Evolutionary conservation across 2,888 invertebrate species (phyloP), one percentile per base, ranked within the genome.

Genomic region (Druceiella hillmani): DNA sequence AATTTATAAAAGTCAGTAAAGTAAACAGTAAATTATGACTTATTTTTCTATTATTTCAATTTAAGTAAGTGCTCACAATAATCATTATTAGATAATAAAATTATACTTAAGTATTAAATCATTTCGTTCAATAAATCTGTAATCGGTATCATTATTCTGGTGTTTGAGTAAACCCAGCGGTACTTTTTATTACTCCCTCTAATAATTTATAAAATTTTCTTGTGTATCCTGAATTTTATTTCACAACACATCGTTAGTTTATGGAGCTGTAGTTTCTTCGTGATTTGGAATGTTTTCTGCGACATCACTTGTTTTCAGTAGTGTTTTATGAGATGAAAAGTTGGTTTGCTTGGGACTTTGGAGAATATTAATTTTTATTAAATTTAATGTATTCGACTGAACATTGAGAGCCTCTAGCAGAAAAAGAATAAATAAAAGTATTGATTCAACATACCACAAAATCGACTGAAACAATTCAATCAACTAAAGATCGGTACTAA

Each of bases 101-200:
- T n/a, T n/a, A n/a, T n/a, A n/a, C n/a, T n/a, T n/a, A n/a, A n/a
- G n/a, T n/a, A n/a, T n/a, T n/a, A n/a, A n/a, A n/a, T n/a, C n/a
- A n/a, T n/a, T n/a, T n/a, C n/a, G n/a, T n/a, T n/a, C n/a, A n/a
- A n/a, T 30, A 40, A 44, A 33, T 33, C 44, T 20, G 30, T 44
- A 34, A 43, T 47, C 38, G 42, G 45, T 45, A 41, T 24, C 35
- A 35, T 39, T 40, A 13, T 31, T 25, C 26, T 25, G 10, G 15
- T 14, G 33, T 27, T 28, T 16, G 33, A 20, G 2, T 20, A 11
- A 32, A 2, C 10, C 32, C 32, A 5, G 22, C 32, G 22, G 24
- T 32, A 14, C 32, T 32, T 32, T 24, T 20, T 4, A 32, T 20
- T 12, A 20, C 31, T 13, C 20, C 6, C 6, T 31, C 31, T 17